phyloP scores from a whole-genome alignment of 1,140 invertebrate species.

The Ladona fulva region DNA sequence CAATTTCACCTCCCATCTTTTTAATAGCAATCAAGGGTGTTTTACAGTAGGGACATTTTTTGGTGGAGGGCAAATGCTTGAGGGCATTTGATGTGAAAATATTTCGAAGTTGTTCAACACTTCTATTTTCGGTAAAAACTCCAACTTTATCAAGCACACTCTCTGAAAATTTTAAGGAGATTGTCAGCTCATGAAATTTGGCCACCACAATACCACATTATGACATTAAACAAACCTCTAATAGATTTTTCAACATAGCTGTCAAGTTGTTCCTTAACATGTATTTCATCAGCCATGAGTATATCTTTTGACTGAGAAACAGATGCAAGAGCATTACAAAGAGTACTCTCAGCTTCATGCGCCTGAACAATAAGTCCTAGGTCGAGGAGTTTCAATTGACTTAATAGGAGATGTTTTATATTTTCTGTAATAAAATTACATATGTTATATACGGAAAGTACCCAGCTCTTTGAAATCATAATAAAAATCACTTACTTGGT shows the following conservation, averaged over 20 bases:
- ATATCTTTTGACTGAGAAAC: neutral
- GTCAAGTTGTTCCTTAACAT: neutral
- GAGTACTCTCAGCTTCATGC: neutral
- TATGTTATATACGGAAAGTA: neutral
- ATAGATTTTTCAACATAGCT: neutral
- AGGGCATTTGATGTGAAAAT: neutral
- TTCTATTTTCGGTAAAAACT: neutral
- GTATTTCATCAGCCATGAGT: neutral
- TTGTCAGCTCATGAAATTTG: neutral
- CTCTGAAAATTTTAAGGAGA: neutral
- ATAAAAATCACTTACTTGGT: slow-evolving; percentile 40
- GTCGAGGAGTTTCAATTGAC: neutral
- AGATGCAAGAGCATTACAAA: neutral
- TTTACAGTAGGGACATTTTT: neutral
- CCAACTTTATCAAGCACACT: neutral
- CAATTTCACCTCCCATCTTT: neutral
- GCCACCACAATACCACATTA: no score
- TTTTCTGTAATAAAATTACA: neutral
- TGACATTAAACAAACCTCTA: neutral
- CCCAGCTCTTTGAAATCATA: neutral
- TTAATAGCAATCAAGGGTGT: neutral
- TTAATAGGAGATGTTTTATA: neutral
- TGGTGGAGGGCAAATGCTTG: neutral
- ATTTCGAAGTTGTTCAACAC: neutral
- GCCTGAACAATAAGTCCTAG: neutral